Evolutionary conservation across 1,140 invertebrate species (phyloP).

Genomic region (Mylabris phalerata): DNA sequence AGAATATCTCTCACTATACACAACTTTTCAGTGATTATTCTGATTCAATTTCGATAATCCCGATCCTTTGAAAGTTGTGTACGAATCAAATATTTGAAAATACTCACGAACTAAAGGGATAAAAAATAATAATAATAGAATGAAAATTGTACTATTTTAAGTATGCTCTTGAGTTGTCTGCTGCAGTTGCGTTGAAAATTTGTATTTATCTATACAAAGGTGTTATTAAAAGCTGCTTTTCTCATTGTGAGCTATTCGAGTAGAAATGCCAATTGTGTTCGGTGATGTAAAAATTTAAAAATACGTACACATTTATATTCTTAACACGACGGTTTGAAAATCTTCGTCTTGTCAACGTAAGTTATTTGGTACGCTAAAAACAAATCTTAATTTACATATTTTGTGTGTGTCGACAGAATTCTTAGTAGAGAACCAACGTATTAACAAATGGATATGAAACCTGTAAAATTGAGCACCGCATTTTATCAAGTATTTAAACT

Average conservation of each 20-base stretch:
- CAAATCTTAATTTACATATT: slow-evolving; percentile 29
- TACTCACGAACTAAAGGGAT: too few species aligned
- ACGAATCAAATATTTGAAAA: too few species aligned
- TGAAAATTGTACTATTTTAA: too few species aligned
- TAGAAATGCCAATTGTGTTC: slow-evolving; percentile 12
- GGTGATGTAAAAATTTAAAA: slow-evolving; percentile 14
- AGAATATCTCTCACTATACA: too few species aligned
- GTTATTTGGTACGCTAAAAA: slow-evolving; percentile 25
- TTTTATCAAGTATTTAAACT: background rate
- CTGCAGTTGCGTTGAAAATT: too few species aligned
- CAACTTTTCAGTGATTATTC: too few species aligned
- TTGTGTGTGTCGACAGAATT: slow-evolving; percentile 16
- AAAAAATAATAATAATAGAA: too few species aligned
- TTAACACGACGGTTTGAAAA: slow-evolving; percentile 18
- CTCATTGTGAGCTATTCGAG: slow-evolving; percentile 1
- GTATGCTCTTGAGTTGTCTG: too few species aligned
- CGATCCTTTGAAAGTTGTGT: too few species aligned
- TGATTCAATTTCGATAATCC: too few species aligned
- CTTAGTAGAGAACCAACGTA: slow-evolving; percentile 8
- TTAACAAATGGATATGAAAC: background rate
- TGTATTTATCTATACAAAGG: too few species aligned
- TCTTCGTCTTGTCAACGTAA: slow-evolving; percentile 20
- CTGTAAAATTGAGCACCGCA: slow-evolving; percentile 4
- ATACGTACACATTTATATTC: slow-evolving; percentile 23
- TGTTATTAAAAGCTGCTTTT: too few species aligned